Conservation (phyloP, 2,113 vertebrate genomes). For the Noctilio leporinus region DNA sequence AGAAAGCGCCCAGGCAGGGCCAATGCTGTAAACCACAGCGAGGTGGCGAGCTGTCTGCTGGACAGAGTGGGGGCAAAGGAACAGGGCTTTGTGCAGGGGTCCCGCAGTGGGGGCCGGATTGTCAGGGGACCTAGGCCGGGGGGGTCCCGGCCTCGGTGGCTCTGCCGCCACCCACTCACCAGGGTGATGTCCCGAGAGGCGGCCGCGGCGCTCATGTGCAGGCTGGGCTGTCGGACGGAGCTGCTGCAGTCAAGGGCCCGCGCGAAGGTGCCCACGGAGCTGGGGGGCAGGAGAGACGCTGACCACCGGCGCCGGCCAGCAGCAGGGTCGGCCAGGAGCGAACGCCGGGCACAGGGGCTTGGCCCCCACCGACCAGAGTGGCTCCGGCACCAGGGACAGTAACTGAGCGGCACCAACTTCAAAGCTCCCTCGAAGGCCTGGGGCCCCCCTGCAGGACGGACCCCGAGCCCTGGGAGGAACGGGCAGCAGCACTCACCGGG, state of each 20-base stretch:
- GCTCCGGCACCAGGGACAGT: background rate
- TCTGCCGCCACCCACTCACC: constrained; percentile 67
- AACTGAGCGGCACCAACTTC: rapidly evolving
- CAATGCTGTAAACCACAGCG: background rate
- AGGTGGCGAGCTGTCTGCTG: background rate
- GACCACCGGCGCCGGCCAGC: background rate
- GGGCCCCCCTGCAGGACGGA: rapidly evolving
- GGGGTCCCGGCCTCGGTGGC: background rate
- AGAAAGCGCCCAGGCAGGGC: background rate
- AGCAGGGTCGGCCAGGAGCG: background rate
- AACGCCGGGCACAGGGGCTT: background rate
- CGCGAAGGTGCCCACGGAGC: constrained; percentile 86
- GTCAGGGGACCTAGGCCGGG: background rate
- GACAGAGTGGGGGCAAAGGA: too few species aligned
- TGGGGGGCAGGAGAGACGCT: constrained; percentile 28
- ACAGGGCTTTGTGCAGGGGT: background rate
- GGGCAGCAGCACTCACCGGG: constrained; percentile 84
- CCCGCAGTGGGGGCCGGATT: background rate
- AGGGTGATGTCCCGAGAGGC: constrained; percentile 87
- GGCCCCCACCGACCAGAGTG: background rate
- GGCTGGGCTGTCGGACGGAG: constrained; percentile 86
- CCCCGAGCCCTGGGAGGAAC: background rate
- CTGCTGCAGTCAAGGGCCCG: constrained; percentile 86
- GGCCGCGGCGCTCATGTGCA: constrained; percentile 87
- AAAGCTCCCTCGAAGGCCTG: rapidly evolving